Conservation (phyloP, 2,797 vertebrate genomes). For the Tympanoctomys barrerae region DNA sequence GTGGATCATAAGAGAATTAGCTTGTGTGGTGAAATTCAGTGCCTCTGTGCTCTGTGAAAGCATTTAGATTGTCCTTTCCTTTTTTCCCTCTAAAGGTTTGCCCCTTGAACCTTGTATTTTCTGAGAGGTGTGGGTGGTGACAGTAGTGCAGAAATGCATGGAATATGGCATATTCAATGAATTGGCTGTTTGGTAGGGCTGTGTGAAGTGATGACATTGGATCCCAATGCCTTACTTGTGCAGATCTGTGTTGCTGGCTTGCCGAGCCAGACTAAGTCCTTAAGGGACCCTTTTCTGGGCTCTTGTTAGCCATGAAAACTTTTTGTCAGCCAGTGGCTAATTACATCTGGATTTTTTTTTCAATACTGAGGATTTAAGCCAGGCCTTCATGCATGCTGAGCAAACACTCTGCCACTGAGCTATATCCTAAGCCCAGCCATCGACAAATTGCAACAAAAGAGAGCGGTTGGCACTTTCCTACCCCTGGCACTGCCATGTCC, state of each 20-base stretch:
- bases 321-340: neutral
- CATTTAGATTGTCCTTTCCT: neutral
- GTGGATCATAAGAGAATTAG: neutral
- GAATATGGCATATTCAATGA: neutral
- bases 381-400: neutral
- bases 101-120: neutral
- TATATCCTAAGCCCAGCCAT: neutral
- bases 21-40: neutral
- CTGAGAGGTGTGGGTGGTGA: neutral
- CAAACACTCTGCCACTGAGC: neutral
- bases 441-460: neutral
- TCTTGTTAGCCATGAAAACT: neutral
- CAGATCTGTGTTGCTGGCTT: rapidly evolving
- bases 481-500: no score
- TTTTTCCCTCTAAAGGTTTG: neutral
- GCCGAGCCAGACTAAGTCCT: no score
- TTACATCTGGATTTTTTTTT: neutral
- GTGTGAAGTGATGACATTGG: no score
- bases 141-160: neutral
- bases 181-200: neutral
- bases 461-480: neutral
- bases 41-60: neutral
- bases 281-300: neutral
- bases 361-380: neutral
- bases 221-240: rapidly evolving